Percentiles rank a stretch among this genome's conserved stretches.
These are phyloP conservation scores for Merodon equestris DNA, from an alignment of 2,888 invertebrate species.

Conservation along the genomic window DNA sequence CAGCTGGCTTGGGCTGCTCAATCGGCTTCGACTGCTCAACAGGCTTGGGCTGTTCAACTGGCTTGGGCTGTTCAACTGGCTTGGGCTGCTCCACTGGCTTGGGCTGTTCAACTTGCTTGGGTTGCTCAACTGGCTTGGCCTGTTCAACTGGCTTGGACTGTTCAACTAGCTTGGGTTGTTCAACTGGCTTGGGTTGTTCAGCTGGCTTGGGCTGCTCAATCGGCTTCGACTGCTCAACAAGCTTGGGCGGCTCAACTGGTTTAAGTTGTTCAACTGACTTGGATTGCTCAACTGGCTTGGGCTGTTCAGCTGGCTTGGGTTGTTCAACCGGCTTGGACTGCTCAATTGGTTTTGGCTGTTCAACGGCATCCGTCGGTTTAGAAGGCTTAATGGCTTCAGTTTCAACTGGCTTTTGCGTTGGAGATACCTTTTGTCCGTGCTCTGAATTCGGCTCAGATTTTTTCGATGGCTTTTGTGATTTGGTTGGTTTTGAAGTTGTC, in stretches of 20 bases:
- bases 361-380: neutral
- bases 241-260: slow-evolving; percentile 4
- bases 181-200: slow-evolving; percentile 82
- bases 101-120: slow-evolving; percentile 31
- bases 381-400: too few relatives aligned
- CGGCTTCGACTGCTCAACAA: slow-evolving; percentile 1
- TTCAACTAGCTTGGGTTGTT: slow-evolving; percentile 33
- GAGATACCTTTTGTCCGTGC: slow-evolving; percentile 6
- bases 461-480: slow-evolving; percentile 1
- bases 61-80: neutral
- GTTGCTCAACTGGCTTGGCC: slow-evolving; percentile 81
- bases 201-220: slow-evolving; percentile 78
- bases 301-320: slow-evolving; percentile 78
- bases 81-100: slow-evolving; percentile 79
- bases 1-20: too few relatives aligned
- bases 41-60: neutral
- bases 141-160: slow-evolving; percentile 79
- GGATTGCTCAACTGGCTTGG: slow-evolving; percentile 82
- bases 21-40: too few relatives aligned
- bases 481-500: neutral
- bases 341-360: slow-evolving; percentile 75
- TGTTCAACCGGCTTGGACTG: slow-evolving; percentile 74
- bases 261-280: slow-evolving; percentile 76
- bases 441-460: slow-evolving; percentile 42
- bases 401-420: slow-evolving; percentile 10